Evolutionary conservation across 2,113 vertebrate species (phyloP).

Genomic region (Stomatorhinus ivindoensis): DNA sequence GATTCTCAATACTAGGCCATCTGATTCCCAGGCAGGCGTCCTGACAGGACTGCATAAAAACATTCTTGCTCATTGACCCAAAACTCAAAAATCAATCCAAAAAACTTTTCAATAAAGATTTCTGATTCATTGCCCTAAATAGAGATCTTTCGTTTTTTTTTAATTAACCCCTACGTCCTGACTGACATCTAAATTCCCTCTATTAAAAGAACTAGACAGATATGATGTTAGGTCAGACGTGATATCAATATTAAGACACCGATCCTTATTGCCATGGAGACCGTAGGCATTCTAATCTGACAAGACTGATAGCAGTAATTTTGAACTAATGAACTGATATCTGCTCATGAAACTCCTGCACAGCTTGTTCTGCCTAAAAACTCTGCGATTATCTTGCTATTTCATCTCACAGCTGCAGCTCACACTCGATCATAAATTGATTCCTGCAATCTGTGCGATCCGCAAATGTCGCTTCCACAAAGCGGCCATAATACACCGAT

Average conservation of each 20-base stretch:
- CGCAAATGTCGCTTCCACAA: neutral
- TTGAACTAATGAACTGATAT: slow-evolving; percentile 9
- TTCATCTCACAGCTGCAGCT: neutral
- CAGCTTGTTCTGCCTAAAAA: neutral
- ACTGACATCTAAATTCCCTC: slow-evolving; percentile 11
- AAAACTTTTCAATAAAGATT: neutral
- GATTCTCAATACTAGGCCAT: neutral
- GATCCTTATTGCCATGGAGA: slow-evolving; percentile 12
- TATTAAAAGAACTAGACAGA: neutral
- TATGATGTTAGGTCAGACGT: slow-evolving; percentile 4
- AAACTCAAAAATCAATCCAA: neutral
- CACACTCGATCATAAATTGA: neutral
- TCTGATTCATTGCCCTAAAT: neutral
- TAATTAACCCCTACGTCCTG: neutral
- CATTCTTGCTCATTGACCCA: neutral
- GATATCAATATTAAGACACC: slow-evolving; percentile 16
- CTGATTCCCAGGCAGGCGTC: neutral
- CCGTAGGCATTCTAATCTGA: slow-evolving; percentile 13
- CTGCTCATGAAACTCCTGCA: neutral
- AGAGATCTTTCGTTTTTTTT: neutral
- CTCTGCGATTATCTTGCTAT: neutral
- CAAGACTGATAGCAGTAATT: slow-evolving; percentile 5
- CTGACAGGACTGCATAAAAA: neutral
- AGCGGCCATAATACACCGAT: neutral
- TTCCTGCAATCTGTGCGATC: neutral